phyloP scores from a whole-genome alignment of 2,888 invertebrate genomes.

The Galerucella pusilla region DNA sequence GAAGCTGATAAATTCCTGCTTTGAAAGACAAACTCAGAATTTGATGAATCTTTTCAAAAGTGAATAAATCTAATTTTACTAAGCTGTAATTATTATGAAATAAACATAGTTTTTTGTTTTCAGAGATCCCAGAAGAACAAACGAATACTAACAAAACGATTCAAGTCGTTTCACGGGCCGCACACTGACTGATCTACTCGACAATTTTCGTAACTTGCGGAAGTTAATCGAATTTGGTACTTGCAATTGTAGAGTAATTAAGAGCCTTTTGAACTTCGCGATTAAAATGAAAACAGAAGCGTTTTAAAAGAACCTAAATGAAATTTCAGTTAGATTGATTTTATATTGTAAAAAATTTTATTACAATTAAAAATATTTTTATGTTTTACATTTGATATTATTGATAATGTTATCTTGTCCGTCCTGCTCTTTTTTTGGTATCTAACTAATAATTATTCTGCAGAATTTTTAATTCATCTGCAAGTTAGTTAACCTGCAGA shows the following conservation, averaged over 20 bases:
- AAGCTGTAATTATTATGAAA: neutral
- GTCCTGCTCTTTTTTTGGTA: too few relatives aligned
- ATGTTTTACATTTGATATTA: too few relatives aligned
- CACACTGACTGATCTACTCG: conserved; percentile 46
- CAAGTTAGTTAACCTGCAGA: too few relatives aligned
- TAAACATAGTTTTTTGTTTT: conserved; percentile 37
- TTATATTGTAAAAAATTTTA: too few relatives aligned
- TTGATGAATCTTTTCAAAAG: neutral
- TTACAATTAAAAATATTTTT: neutral
- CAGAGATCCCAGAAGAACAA: conserved; percentile 65
- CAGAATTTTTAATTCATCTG: too few relatives aligned
- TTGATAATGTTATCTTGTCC: too few relatives aligned
- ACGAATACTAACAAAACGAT: conserved; percentile 63
- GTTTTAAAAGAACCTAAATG: neutral
- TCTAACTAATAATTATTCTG: too few relatives aligned
- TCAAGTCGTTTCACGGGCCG: conserved; percentile 66
- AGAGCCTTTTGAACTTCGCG: neutral
- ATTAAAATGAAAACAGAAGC: neutral
- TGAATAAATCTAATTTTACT: neutral
- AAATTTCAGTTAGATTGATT: neutral
- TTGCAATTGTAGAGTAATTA: conserved; percentile 29
- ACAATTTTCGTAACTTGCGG: conserved; percentile 14
- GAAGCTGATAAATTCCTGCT: neutral
- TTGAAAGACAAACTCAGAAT: neutral
- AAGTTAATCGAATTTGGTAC: conserved; percentile 34